Evolutionary conservation across 2,888 invertebrate species (phyloP), one percentile per base, ranked within the genome.

Genomic region (Lydus trimaculatus): DNA sequence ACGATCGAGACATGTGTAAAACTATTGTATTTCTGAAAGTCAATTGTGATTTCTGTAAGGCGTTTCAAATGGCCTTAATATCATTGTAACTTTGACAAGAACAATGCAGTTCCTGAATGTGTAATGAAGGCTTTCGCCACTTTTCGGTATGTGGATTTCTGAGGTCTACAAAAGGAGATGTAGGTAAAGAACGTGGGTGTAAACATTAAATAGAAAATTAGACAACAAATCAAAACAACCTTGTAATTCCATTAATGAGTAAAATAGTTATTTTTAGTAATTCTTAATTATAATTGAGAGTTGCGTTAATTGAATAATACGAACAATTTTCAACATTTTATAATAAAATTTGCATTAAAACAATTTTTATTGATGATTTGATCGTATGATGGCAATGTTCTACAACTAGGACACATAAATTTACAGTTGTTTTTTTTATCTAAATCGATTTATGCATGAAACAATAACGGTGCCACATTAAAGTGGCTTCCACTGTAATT

Each of bases 211-310:
- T 31, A 23, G 31, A 58, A n/a, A 64, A 67, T 58, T 36, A 39
- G 23, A 60, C 48, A 62, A 60, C 59, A 69, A 69, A 69, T 69
- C 65, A 69, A 65, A 58, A 65, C 69, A 65, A 31, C 69, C 69
- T 69, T 69, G 69, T 61, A 48, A 25, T n/a, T 28, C 33, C 11
- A 33, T 17, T 61, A 36, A 36, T 17, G 13, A 39, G 23, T 9
- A 25, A 15, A 61, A 39, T 33, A 13, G 31, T 31, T 61, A 61
- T 61, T 61, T 61, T 20, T 61, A 61, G 25, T 31, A 20, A 31
- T 31, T 31, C 33, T n/a, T 36, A 23, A 31, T 61, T 61, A n/a
- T 61, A n/a, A 8, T 60, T 61, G 20, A 33, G 8, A n/a, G n/a
- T n/a, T n/a, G 25, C 17, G 4, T 39, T 60, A 8, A 60, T 31